These are phyloP conservation scores for Azorinus chamasolen DNA, from an alignment of 2,888 invertebrate genomes.

Conservation along the genomic window DNA sequence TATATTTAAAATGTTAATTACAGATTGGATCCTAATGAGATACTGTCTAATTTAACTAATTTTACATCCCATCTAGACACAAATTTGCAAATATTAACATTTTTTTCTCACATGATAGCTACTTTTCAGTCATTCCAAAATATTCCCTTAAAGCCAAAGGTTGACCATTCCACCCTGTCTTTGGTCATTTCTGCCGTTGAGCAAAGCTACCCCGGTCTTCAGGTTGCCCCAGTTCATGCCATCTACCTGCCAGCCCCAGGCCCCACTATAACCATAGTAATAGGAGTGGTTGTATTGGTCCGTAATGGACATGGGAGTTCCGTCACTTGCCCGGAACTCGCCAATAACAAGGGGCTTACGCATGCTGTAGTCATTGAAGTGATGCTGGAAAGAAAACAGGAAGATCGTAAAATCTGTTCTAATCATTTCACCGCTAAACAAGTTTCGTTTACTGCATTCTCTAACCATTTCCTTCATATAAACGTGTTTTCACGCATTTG, in stretches of 20 bases:
- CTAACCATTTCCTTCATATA: too few species aligned
- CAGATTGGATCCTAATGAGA: too few species aligned
- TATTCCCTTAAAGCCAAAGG: conserved; percentile 36
- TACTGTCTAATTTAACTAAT: too few species aligned
- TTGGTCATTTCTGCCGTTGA: conserved; percentile 54
- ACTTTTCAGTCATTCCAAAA: too few species aligned
- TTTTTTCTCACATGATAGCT: too few species aligned
- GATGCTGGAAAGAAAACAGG: conserved; percentile 65
- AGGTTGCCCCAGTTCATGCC: conserved; percentile 53
- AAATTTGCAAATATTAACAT: too few species aligned
- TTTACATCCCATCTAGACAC: too few species aligned
- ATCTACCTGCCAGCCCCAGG: conserved; percentile 68
- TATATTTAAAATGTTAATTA: too few species aligned
- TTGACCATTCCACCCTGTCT: conserved; percentile 49
- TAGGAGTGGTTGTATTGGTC: conserved; percentile 70
- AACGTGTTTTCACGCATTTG: too few species aligned
- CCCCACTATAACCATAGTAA: conserved; percentile 69
- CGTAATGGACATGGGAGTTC: conserved; percentile 53
- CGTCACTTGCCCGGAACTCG: conserved; percentile 65
- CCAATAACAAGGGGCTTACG: conserved; percentile 72
- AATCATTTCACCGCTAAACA: too few species aligned
- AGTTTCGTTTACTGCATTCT: too few species aligned
- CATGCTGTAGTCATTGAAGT: conserved; percentile 59
- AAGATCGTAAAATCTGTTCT: not conserved
- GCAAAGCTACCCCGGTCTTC: conserved; percentile 50